phyloP scores from a whole-genome alignment of 1,140 invertebrate genomes.

The Heliconius melpomene region DNA sequence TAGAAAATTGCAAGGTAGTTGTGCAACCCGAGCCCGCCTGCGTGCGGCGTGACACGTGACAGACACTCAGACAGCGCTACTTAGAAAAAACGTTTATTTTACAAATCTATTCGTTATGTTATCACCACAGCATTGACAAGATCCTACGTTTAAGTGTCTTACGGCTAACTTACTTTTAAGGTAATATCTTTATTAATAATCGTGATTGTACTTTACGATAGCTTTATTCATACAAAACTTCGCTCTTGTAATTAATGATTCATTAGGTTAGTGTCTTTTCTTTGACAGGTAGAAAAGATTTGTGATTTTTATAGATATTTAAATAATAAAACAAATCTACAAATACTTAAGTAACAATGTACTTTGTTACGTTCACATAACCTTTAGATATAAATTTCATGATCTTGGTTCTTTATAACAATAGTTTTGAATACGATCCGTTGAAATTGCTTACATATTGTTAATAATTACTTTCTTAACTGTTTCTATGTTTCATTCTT shows the following conservation, averaged over 20 bases:
- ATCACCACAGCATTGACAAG: constrained; percentile 66
- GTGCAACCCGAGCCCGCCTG: background rate
- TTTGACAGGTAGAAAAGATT: no score
- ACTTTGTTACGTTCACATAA: no score
- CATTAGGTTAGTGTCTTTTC: no score
- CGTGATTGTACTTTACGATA: background rate
- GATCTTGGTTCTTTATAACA: no score
- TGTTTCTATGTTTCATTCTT: no score
- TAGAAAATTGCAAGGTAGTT: background rate
- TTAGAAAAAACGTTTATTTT: constrained; percentile 31
- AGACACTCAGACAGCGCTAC: background rate
- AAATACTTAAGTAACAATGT: no score
- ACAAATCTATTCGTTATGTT: constrained; percentile 59
- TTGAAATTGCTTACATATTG: no score
- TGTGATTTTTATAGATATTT: no score
- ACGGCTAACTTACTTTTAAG: constrained; percentile 3
- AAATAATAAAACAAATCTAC: no score
- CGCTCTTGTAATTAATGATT: background rate
- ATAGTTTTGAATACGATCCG: no score
- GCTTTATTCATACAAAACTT: background rate
- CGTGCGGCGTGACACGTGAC: background rate
- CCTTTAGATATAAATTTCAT: no score
- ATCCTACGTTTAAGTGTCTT: constrained; percentile 1
- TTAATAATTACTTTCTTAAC: no score
- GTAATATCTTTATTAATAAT: background rate